Percentiles rank a stretch among this genome's conserved stretches.
phyloP scores from a whole-genome alignment of 2,113 vertebrate species.

The Sander vitreus region DNA sequence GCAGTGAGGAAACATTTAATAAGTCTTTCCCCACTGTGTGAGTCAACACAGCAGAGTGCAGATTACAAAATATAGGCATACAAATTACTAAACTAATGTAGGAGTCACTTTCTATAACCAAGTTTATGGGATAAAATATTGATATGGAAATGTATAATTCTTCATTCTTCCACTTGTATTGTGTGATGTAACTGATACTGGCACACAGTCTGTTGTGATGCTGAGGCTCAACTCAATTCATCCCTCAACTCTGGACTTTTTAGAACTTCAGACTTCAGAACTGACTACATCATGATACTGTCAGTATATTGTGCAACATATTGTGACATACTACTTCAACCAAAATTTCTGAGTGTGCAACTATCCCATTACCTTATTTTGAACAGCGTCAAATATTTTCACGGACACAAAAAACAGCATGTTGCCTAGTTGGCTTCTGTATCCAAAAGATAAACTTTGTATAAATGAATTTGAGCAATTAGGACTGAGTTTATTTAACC shows the following conservation, averaged over 20 bases:
- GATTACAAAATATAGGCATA: constrained; percentile 23
- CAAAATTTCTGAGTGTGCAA: not conserved
- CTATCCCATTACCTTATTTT: not conserved
- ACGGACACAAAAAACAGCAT: not conserved
- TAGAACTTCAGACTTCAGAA: not conserved
- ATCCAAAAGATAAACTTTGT: not conserved
- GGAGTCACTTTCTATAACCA: not conserved
- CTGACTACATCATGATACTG: not conserved
- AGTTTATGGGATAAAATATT: not conserved
- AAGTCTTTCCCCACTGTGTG: constrained; percentile 29
- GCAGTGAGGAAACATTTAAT: constrained; percentile 55
- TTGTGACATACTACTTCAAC: not conserved
- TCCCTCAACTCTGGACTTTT: not conserved
- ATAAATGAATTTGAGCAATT: not conserved
- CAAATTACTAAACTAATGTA: not conserved
- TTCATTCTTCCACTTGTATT: not conserved
- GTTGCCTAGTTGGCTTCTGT: not conserved
- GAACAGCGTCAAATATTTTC: not conserved
- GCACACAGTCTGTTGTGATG: not conserved
- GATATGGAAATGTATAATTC: not conserved
- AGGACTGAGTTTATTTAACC: not conserved
- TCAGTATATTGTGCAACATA: not conserved
- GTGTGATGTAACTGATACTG: not conserved
- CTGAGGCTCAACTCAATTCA: not conserved
- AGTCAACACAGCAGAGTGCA: constrained; percentile 34